These are phyloP conservation scores for Drosophila trichaetosa DNA, from an alignment of 2,888 invertebrate species.

Conservation along the genomic window DNA sequence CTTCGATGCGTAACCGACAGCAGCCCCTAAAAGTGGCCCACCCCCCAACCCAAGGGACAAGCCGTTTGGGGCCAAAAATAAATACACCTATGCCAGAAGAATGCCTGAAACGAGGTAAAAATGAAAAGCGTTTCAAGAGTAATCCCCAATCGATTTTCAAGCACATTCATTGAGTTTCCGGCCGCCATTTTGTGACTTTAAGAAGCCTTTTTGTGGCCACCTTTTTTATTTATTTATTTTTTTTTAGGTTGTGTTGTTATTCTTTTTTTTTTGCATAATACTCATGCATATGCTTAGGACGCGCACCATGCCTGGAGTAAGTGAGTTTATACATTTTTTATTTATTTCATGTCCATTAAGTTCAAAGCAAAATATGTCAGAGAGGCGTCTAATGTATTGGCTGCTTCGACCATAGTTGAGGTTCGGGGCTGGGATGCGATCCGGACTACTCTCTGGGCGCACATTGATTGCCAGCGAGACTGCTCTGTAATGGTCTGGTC, in stretches of 20 bases:
- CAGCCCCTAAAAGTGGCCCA: constrained; percentile 38
- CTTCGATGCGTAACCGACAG: constrained; percentile 66
- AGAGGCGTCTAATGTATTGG: constrained; percentile 71
- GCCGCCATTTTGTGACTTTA: constrained; percentile 75
- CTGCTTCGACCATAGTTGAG: constrained; percentile 21
- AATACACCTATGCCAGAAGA: constrained; percentile 51
- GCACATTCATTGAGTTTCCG: constrained; percentile 69
- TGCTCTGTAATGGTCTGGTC: constrained; percentile 18
- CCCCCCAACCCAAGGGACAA: constrained; percentile 34
- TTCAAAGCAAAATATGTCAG: constrained; percentile 78
- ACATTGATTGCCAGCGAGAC: constrained; percentile 44
- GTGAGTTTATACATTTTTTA: constrained; percentile 75
- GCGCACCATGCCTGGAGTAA: constrained; percentile 33
- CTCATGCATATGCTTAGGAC: constrained; percentile 63
- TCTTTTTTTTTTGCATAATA: constrained; percentile 39
- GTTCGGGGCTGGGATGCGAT: constrained; percentile 38
- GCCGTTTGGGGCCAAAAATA: constrained; percentile 64
- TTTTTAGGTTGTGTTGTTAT: constrained; percentile 1
- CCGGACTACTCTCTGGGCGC: constrained; percentile 39
- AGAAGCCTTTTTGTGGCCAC: constrained; percentile 52
- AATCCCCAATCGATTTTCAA: constrained; percentile 78
- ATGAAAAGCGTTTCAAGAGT: constrained; percentile 69
- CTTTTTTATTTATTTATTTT: constrained; percentile 27
- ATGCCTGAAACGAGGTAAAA: constrained; percentile 67
- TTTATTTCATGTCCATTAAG: constrained; percentile 80